Evolutionary conservation across 2,113 vertebrate genomes (phyloP).

Genomic region (Brachirus orientalis): DNA sequence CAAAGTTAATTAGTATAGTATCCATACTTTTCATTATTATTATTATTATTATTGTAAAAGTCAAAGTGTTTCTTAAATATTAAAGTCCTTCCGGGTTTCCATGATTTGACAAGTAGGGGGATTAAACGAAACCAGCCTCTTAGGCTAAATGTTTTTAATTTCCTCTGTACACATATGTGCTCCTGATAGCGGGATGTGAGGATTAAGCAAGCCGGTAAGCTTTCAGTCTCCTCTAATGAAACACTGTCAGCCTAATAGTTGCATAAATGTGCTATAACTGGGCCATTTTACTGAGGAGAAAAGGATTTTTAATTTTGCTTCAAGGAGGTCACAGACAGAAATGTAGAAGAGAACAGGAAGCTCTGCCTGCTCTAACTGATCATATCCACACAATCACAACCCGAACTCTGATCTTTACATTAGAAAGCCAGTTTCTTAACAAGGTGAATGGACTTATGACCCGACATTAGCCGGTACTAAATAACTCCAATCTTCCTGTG

Average conservation of each 20-base stretch:
- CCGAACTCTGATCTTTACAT: constrained; percentile 30
- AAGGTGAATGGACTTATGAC: constrained; percentile 40
- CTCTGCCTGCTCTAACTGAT: constrained; percentile 2
- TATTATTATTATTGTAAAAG: constrained; percentile 19
- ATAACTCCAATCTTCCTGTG: constrained; percentile 44
- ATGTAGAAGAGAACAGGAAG: not conserved
- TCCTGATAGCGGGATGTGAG: constrained; percentile 18
- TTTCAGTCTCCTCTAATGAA: not conserved
- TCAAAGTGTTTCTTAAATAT: constrained; percentile 40
- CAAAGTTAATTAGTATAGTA: constrained; percentile 40
- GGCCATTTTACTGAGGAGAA: no score
- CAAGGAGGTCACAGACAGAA: not conserved
- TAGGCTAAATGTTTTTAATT: constrained; percentile 17
- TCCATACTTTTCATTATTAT: constrained; percentile 56
- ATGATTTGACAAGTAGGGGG: constrained; percentile 17
- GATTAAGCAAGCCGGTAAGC: not conserved
- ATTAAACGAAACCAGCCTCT: constrained; percentile 9
- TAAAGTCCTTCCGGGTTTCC: constrained; percentile 26
- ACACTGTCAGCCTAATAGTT: constrained; percentile 9
- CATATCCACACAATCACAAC: constrained; percentile 26
- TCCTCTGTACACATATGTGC: not conserved
- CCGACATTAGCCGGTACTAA: constrained; percentile 38
- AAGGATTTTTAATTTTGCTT: not conserved
- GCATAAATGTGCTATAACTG: not conserved
- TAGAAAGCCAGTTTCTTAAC: constrained; percentile 6